Conservation (phyloP, 2,113 vertebrate genomes). For the Emydocephalus ijimae region DNA sequence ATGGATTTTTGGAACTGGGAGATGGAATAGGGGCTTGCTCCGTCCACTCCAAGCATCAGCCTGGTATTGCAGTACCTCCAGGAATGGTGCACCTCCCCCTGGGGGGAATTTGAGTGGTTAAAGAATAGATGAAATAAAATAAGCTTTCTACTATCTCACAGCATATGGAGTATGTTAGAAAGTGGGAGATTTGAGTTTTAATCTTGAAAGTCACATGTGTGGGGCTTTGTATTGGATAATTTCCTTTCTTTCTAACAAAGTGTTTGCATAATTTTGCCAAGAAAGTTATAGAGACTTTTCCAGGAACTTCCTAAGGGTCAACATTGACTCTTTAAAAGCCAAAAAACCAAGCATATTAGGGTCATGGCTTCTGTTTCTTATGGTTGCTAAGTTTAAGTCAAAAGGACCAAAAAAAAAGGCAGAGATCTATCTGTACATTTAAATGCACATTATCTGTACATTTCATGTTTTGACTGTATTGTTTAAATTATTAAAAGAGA, state of each 20-base stretch:
- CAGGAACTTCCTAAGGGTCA: background rate
- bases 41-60: conserved; percentile 64
- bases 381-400: too few species aligned
- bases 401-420: too few species aligned
- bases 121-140: background rate
- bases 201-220: too few species aligned
- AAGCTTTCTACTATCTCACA: background rate
- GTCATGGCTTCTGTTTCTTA: background rate
- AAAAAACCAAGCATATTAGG: background rate
- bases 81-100: conserved; percentile 52
- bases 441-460: too few species aligned
- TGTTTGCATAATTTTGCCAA: background rate
- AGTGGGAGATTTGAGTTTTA: background rate
- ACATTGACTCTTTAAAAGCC: background rate
- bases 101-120: background rate
- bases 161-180: background rate
- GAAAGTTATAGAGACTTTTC: background rate
- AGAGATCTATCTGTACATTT: too few species aligned
- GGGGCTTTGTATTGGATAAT: background rate
- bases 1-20: too few species aligned
- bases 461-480: too few species aligned
- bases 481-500: too few species aligned
- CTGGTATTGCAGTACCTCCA: conserved; percentile 60
- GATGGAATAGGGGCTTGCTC: too few species aligned
- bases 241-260: background rate